Evolutionary conservation across 2,888 invertebrate species (phyloP).

Genomic region (Anodontia alba): DNA sequence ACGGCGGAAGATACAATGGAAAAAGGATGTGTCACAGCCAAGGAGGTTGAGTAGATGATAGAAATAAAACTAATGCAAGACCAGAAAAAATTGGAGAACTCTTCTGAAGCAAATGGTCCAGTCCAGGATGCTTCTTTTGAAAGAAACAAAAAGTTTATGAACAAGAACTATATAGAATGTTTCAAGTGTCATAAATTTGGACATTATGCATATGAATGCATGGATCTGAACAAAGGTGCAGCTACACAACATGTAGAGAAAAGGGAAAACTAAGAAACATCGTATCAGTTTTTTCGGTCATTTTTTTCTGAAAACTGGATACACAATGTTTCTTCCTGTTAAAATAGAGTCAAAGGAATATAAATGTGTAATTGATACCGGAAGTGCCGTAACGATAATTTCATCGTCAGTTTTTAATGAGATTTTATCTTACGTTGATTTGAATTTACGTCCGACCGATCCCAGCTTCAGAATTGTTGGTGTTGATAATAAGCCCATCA

Average conservation of each 20-base stretch:
- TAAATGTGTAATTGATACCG: background rate
- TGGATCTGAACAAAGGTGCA: background rate
- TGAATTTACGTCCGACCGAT: background rate
- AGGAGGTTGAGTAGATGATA: background rate
- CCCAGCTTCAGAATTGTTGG: conserved; percentile 12
- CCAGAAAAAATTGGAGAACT: no score
- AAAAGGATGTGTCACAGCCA: background rate
- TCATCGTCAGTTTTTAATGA: background rate
- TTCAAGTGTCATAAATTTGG: conserved; percentile 22
- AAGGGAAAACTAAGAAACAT: conserved; percentile 41
- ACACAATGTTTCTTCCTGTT: background rate
- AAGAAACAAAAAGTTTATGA: background rate
- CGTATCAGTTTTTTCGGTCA: no score
- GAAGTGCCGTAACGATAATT: background rate
- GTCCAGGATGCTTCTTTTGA: background rate
- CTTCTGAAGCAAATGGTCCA: background rate
- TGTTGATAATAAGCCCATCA: conserved; percentile 11
- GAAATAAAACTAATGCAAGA: no score
- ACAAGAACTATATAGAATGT: conserved; percentile 6
- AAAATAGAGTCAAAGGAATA: background rate
- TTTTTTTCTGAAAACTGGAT: no score
- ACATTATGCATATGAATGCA: conserved; percentile 26
- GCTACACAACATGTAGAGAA: background rate
- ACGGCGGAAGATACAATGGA: background rate
- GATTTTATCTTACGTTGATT: background rate